phyloP scores from a whole-genome alignment of 2,113 vertebrate species.

The Noturus placidus region DNA sequence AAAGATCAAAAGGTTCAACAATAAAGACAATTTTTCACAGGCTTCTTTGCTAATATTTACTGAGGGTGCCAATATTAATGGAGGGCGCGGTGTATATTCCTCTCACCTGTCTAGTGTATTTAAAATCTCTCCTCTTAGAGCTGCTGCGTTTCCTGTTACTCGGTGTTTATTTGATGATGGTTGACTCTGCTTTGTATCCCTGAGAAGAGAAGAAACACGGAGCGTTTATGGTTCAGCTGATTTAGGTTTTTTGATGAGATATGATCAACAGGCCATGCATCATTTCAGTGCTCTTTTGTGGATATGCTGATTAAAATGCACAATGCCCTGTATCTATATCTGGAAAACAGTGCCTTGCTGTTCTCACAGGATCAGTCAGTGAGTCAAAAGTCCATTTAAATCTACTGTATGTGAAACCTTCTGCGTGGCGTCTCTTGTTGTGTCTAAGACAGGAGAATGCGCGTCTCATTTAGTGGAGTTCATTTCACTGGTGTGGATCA shows the following conservation, averaged over 20 bases:
- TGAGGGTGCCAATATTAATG: no score
- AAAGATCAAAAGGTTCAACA: no score
- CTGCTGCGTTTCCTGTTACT: background rate
- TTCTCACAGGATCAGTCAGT: background rate
- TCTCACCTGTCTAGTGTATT: background rate
- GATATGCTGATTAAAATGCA: background rate
- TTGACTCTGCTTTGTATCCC: background rate
- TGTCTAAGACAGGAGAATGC: background rate
- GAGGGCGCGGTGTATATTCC: background rate
- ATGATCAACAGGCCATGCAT: background rate
- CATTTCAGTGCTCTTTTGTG: background rate
- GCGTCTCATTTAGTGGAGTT: background rate
- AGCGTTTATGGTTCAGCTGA: background rate
- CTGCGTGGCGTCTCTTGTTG: background rate
- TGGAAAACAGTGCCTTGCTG: background rate
- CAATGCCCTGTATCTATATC: background rate
- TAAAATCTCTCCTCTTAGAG: background rate
- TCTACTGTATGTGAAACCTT: background rate
- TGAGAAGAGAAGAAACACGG: background rate
- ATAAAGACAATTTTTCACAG: no score
- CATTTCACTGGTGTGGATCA: background rate
- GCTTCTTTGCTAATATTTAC: no score
- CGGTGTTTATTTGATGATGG: background rate
- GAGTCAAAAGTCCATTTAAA: background rate
- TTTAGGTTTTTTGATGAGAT: background rate